A percentile compares a stretch with the other conserved stretches of the same genome.
Conservation (phyloP, 2,113 vertebrate genomes). For the Elgaria multicarinata region DNA sequence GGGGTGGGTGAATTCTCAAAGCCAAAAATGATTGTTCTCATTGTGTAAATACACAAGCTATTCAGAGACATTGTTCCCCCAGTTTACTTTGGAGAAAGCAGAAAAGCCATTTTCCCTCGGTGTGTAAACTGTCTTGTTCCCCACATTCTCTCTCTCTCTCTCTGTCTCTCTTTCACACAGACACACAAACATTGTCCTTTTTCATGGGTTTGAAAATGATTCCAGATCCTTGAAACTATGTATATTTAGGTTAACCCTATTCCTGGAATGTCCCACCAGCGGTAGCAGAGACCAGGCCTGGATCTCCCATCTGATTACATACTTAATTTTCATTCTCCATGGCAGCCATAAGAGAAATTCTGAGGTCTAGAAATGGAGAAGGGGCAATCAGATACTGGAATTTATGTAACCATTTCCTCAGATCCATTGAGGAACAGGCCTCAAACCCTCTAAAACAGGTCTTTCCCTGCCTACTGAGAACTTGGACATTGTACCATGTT, state of each 20-base stretch:
- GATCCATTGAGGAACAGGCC: not conserved
- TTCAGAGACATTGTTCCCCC: slow-evolving; percentile 28
- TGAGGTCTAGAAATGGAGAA: not conserved
- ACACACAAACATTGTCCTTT: slow-evolving; percentile 24
- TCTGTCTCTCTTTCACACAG: no score
- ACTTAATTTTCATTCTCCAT: not conserved
- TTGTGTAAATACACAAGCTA: slow-evolving; percentile 34
- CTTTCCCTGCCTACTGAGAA: not conserved
- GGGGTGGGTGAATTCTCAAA: slow-evolving; percentile 22
- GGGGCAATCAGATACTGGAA: not conserved
- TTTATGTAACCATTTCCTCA: not conserved
- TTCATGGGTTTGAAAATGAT: slow-evolving; percentile 1
- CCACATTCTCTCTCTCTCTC: not conserved
- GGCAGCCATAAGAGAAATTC: not conserved
- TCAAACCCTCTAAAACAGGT: not conserved
- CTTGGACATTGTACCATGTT: no score
- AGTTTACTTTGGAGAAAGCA: slow-evolving; percentile 7
- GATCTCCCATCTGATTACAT: not conserved
- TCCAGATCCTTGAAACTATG: slow-evolving; percentile 30
- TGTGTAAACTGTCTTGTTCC: not conserved
- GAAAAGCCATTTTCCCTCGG: not conserved
- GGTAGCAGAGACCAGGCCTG: not conserved
- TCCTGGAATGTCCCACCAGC: not conserved
- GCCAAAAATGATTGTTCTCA: slow-evolving; percentile 22
- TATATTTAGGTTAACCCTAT: not conserved